Conservation (phyloP, 2,888 invertebrate genomes). For the Suillia variegata region DNA sequence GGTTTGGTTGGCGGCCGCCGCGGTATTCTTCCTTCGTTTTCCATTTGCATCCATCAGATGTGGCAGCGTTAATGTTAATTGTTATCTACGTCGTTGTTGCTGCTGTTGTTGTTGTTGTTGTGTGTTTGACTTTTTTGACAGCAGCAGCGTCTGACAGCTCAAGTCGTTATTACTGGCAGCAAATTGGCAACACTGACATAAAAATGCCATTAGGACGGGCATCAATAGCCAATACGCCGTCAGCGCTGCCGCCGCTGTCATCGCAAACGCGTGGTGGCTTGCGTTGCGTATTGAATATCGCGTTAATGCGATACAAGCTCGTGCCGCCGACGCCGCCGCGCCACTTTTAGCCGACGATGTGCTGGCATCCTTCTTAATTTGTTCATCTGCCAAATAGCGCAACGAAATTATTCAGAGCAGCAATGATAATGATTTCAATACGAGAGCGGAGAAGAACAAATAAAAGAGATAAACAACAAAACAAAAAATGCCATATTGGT, state of each 20-base stretch:
- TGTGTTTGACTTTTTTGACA: slow-evolving; percentile 39
- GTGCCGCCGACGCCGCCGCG: neutral
- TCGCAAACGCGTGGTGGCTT: slow-evolving; percentile 42
- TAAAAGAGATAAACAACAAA: too few relatives aligned
- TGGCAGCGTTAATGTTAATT: slow-evolving; percentile 42
- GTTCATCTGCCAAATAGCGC: slow-evolving; percentile 49
- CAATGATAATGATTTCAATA: neutral
- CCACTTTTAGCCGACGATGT: neutral
- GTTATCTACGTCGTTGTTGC: too few relatives aligned
- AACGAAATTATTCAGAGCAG: too few relatives aligned
- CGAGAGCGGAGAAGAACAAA: too few relatives aligned
- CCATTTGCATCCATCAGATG: slow-evolving; percentile 31
- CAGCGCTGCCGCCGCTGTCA: too few relatives aligned
- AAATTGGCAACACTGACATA: slow-evolving; percentile 36
- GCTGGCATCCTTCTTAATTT: slow-evolving; percentile 37
- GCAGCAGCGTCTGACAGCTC: slow-evolving; percentile 20
- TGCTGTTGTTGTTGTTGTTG: too few relatives aligned
- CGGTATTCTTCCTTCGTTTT: too few relatives aligned
- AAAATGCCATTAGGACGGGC: slow-evolving; percentile 51
- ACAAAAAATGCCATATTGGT: too few relatives aligned
- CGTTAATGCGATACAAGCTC: slow-evolving; percentile 35
- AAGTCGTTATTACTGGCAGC: slow-evolving; percentile 14
- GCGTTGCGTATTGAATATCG: slow-evolving; percentile 47
- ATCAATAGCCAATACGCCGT: too few relatives aligned
- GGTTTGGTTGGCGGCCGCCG: too few relatives aligned